Conservation (phyloP, 2,888 invertebrate genomes). For the Glyphotaelius pellucidus region DNA sequence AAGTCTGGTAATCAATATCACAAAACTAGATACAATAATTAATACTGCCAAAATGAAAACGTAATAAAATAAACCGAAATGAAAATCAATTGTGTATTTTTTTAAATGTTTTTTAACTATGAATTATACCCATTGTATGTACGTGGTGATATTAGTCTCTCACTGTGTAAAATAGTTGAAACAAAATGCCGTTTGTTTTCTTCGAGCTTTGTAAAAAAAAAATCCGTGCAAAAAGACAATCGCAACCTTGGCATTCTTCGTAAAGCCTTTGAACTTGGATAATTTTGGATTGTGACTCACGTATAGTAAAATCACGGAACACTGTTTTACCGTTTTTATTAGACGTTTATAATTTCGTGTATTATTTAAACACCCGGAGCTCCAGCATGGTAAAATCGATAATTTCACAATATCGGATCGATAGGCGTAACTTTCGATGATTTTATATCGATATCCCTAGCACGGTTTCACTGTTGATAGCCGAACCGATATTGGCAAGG, state of each 20-base stretch:
- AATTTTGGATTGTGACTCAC: background rate
- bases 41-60: conserved; percentile 27
- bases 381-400: too few relatives aligned
- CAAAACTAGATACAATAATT: conserved; percentile 18
- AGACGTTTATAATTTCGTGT: background rate
- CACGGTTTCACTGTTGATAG: too few relatives aligned
- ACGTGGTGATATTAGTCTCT: background rate
- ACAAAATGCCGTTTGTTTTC: background rate
- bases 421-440: too few relatives aligned
- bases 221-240: background rate
- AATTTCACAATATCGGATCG: too few relatives aligned
- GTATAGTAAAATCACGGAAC: background rate
- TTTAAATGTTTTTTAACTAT: background rate
- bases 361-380: background rate
- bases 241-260: background rate
- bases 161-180: too few relatives aligned
- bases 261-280: background rate
- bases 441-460: too few relatives aligned
- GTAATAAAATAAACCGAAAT: conserved; percentile 28
- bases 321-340: background rate
- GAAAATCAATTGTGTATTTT: background rate
- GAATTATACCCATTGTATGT: background rate
- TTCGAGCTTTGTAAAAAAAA: background rate
- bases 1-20: conserved; percentile 55
- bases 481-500: too few relatives aligned